These are phyloP conservation scores for Varanus komodoensis DNA, from an alignment of 2,113 vertebrate genomes.

Conservation along the genomic window DNA sequence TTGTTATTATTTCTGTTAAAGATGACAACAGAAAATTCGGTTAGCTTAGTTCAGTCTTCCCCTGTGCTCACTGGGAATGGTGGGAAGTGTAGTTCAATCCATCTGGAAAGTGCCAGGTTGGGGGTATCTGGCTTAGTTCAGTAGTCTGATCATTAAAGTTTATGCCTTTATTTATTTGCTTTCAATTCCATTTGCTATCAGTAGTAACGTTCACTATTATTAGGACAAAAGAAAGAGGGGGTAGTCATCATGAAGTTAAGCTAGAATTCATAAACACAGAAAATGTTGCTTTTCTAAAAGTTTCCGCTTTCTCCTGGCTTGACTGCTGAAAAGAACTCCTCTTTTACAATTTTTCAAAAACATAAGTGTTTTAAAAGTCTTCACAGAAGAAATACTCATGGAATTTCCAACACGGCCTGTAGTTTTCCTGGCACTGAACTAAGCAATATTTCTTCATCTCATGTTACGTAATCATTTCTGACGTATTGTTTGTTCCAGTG, in stretches of 20 bases:
- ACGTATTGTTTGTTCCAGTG: conserved; percentile 74
- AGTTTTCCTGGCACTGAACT: conserved; percentile 77
- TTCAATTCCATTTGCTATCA: conserved; percentile 1
- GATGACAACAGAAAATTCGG: not conserved
- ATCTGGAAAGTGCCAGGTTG: not conserved
- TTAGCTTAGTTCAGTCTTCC: conserved; percentile 38
- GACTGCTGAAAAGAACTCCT: conserved; percentile 58
- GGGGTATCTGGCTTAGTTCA: conserved; percentile 35
- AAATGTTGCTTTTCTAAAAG: conserved; percentile 51
- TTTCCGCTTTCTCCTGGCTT: conserved; percentile 60
- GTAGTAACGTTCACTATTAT: conserved; percentile 59
- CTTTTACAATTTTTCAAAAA: conserved; percentile 47
- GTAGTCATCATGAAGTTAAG: conserved; percentile 65
- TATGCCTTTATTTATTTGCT: conserved; percentile 18
- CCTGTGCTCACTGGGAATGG: not conserved
- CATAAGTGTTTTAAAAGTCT: conserved; percentile 60
- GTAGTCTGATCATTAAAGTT: conserved; percentile 51
- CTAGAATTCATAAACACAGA: conserved; percentile 63
- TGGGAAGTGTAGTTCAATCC: not conserved
- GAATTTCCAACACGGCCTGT: conserved; percentile 72
- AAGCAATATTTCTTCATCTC: conserved; percentile 79
- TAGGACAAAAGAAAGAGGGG: conserved; percentile 64
- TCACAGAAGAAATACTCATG: conserved; percentile 62
- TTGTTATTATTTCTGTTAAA: not conserved
- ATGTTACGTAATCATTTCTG: conserved; percentile 75